Conservation (phyloP, 2,797 vertebrate species). For the Pangasius macronema region DNA sequence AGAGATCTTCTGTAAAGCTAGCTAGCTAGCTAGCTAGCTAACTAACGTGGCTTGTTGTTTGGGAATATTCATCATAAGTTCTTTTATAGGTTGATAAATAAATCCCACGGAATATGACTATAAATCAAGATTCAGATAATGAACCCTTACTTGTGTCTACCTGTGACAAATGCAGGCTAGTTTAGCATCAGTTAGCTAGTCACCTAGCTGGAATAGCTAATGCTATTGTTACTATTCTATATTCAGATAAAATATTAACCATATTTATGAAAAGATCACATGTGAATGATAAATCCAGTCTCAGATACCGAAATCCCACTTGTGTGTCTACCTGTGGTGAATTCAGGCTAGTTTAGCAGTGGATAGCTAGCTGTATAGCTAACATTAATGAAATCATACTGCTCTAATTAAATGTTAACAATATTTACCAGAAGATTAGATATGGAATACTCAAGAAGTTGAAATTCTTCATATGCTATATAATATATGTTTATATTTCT, state of each 20-base stretch:
- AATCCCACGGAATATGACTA: neutral
- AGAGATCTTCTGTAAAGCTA: neutral
- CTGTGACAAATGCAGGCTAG: neutral
- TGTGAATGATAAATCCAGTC: neutral
- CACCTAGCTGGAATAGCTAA: neutral
- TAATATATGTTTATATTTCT: neutral
- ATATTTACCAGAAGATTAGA: neutral
- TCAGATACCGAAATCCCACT: neutral
- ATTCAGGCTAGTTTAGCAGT: neutral
- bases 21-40: neutral
- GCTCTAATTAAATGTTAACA: neutral
- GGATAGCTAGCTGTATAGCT: neutral
- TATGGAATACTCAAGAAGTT: neutral
- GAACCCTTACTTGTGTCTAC: neutral
- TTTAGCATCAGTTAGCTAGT: neutral
- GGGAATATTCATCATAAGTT: neutral
- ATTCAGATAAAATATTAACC: neutral
- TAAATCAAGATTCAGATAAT: neutral
- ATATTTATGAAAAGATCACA: neutral
- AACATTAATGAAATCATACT: neutral
- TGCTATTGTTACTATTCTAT: neutral
- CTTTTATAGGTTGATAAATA: neutral
- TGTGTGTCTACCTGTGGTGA: neutral
- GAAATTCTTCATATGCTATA: too few species aligned
- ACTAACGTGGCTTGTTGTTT: neutral